A percentile compares a stretch with the other conserved stretches of the same genome.
phyloP scores from a whole-genome alignment of 2,797 vertebrate species.

The Hydrolagus colliei region DNA sequence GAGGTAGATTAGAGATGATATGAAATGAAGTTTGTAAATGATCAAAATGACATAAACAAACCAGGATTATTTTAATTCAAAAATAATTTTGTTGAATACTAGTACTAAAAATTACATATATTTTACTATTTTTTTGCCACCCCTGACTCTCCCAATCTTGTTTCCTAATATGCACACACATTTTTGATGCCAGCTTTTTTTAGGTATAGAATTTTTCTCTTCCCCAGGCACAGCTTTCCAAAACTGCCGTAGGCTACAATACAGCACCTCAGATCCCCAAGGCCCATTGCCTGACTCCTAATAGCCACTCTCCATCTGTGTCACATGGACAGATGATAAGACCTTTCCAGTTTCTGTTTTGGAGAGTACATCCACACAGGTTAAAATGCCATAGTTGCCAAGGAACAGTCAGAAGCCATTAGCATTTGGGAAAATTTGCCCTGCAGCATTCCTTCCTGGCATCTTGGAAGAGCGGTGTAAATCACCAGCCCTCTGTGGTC shows the following conservation, averaged over 20 bases:
- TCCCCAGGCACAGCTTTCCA: slow-evolving; percentile 93
- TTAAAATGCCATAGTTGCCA: slow-evolving; percentile 99
- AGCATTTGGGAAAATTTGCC: slow-evolving; percentile 99
- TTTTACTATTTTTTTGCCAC: slow-evolving; percentile 45
- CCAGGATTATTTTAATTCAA: too few species aligned
- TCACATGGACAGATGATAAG: slow-evolving; percentile 98
- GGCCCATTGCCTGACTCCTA: slow-evolving; percentile 93
- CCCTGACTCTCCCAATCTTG: slow-evolving; percentile 37
- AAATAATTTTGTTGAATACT: neutral
- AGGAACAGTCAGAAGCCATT: slow-evolving; percentile 99
- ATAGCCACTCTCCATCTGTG: slow-evolving; percentile 98
- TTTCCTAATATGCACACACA: slow-evolving; percentile 45
- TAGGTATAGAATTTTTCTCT: slow-evolving; percentile 47
- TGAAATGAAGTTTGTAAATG: too few species aligned
- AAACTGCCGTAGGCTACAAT: slow-evolving; percentile 90
- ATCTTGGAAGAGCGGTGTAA: slow-evolving; percentile 68
- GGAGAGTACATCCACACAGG: slow-evolving; percentile 89
- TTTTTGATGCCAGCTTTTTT: slow-evolving; percentile 51
- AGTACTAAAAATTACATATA: slow-evolving; percentile 16
- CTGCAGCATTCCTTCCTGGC: slow-evolving; percentile 88
- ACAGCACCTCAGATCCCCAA: slow-evolving; percentile 96
- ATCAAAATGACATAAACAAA: too few species aligned
- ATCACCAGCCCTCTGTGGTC: slow-evolving; percentile 52
- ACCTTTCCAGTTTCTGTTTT: slow-evolving; percentile 82
- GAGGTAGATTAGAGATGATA: too few species aligned